These are phyloP conservation scores for Alouatta palliata DNA, from an alignment of 2,113 vertebrate species.

Conservation along the genomic window DNA sequence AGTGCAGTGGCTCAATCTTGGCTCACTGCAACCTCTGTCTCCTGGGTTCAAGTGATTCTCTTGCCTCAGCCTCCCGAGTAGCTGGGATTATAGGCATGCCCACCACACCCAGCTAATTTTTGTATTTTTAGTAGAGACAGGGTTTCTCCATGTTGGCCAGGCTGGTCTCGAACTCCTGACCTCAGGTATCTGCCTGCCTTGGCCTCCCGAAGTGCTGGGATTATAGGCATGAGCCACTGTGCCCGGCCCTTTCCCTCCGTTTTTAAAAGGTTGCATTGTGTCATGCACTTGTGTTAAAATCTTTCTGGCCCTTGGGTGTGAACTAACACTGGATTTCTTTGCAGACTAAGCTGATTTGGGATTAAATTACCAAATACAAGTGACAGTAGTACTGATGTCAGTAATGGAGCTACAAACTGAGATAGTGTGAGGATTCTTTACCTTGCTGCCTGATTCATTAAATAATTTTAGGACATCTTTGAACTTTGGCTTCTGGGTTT, in stretches of 20 bases:
- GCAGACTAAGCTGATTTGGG: not conserved
- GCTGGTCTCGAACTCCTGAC: not conserved
- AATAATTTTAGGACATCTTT: not conserved
- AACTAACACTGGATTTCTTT: not conserved
- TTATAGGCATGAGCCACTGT: not conserved
- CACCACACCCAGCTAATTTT: not conserved
- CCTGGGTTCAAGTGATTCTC: not conserved
- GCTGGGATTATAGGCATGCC: not conserved
- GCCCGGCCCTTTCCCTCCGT: accelerated
- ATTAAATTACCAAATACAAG: not conserved
- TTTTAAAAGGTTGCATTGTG: not conserved
- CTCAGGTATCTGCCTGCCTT: not conserved
- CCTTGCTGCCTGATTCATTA: not conserved
- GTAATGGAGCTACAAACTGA: too few relatives aligned
- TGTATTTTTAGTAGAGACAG: not conserved
- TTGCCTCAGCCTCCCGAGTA: not conserved
- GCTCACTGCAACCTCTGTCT: not conserved
- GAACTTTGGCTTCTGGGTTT: not conserved
- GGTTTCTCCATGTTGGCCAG: not conserved
- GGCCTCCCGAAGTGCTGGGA: not conserved
- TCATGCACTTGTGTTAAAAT: not conserved
- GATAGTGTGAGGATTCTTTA: too few relatives aligned
- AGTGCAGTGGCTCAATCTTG: not conserved
- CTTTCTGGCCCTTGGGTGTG: not conserved
- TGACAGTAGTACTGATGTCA: not conserved